phyloP scores from a whole-genome alignment of 2,113 vertebrate genomes.

The Anoplopoma fimbria region DNA sequence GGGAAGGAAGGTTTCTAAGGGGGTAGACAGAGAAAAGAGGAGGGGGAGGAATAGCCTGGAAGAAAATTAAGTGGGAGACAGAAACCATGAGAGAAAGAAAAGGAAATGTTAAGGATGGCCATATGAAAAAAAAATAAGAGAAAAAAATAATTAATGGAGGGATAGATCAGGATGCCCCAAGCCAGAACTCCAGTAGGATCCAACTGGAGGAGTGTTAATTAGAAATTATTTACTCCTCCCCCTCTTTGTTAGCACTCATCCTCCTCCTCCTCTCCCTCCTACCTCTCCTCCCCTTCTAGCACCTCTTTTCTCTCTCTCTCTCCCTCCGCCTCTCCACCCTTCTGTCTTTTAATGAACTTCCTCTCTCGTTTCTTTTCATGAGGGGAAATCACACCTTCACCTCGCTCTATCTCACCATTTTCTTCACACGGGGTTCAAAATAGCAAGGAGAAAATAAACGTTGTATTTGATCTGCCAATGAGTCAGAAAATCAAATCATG shows the following conservation, averaged over 20 bases:
- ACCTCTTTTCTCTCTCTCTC: not conserved
- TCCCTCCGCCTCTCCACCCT: not conserved
- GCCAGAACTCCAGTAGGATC: slow-evolving; percentile 10
- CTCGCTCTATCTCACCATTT: not conserved
- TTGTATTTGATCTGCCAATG: not conserved
- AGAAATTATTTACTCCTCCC: slow-evolving; percentile 32
- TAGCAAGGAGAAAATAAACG: not conserved
- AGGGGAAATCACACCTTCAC: slow-evolving; percentile 18
- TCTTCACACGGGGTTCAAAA: not conserved
- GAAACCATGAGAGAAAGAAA: too few species aligned
- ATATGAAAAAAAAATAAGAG: not conserved
- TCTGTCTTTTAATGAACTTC: slow-evolving; percentile 23
- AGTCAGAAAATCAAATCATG: slow-evolving; percentile 19
- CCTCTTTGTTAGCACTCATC: slow-evolving; percentile 20
- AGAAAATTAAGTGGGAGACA: not conserved
- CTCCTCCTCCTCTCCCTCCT: not conserved
- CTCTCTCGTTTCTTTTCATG: not conserved
- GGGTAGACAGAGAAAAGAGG: not conserved
- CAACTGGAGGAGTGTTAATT: slow-evolving; percentile 35
- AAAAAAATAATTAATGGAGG: not conserved
- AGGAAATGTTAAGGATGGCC: not conserved
- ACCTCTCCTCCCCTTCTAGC: not conserved
- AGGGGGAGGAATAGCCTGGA: not conserved
- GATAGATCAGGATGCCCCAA: not conserved
- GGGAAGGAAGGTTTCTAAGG: not conserved